phyloP scores from a whole-genome alignment of 1,140 invertebrate species.

The Microplitis mediator region DNA sequence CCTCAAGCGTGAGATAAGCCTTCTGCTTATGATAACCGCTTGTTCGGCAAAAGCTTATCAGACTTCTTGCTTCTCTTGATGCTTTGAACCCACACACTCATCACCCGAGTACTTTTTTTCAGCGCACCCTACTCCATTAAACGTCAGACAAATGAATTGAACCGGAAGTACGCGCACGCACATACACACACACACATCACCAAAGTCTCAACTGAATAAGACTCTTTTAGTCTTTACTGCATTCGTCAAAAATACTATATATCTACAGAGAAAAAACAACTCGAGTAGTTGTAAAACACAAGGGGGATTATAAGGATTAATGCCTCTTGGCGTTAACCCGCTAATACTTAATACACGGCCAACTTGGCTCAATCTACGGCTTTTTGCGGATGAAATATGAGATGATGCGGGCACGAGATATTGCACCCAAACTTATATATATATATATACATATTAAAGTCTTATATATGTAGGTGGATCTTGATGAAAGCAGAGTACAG shows the following conservation, averaged over 20 bases:
- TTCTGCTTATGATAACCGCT: constrained; percentile 16
- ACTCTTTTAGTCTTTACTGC: no score
- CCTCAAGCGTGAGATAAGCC: constrained; percentile 17
- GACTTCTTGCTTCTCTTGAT: not conserved
- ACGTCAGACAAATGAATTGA: not conserved
- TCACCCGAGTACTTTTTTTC: not conserved
- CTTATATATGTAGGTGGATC: not conserved
- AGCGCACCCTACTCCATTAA: not conserved
- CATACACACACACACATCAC: no score
- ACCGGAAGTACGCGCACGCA: not conserved
- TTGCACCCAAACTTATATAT: not conserved
- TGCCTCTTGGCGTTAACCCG: not conserved
- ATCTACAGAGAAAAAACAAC: not conserved
- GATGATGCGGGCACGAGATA: constrained; percentile 17
- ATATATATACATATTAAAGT: not conserved
- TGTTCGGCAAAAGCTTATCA: constrained; percentile 32
- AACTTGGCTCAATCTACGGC: not conserved
- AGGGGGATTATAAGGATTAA: not conserved
- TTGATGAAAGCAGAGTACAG: constrained; percentile 7
- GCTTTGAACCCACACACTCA: not conserved
- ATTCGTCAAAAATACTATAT: no score
- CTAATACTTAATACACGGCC: not conserved
- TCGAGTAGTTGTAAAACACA: not conserved
- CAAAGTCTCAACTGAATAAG: no score
- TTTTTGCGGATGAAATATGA: constrained; percentile 21